A percentile compares a stretch with the other conserved stretches of the same genome.
Conservation (phyloP, 2,888 invertebrate genomes). For the Eudemis profundana region DNA sequence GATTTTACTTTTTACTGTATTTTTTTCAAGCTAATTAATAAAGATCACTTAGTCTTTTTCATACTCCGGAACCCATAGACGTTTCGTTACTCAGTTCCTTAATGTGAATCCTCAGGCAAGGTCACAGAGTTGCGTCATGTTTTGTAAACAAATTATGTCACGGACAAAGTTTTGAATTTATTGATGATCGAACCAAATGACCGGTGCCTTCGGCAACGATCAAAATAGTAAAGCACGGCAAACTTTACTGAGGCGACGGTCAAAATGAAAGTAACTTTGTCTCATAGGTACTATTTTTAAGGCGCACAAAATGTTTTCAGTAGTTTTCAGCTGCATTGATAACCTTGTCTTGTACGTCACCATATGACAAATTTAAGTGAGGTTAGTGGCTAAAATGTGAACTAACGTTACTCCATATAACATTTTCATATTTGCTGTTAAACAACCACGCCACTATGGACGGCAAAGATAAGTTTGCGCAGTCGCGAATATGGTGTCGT, state of each 20-base stretch:
- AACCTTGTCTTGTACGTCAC: no score
- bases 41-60: background rate
- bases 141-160: constrained; percentile 37
- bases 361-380: no score
- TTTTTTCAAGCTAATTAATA: no score
- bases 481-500: background rate
- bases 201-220: constrained; percentile 18
- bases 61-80: constrained; percentile 7
- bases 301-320: no score
- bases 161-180: constrained; percentile 27
- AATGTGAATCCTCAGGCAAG: constrained; percentile 30
- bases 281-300: no score
- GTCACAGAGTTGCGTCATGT: constrained; percentile 24
- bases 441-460: background rate
- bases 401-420: no score
- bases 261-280: background rate
- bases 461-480: background rate
- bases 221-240: background rate
- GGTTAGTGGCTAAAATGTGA: no score
- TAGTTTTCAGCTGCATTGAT: no score
- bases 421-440: no score
- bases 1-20: background rate
- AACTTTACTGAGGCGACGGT: background rate
- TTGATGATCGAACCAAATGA: constrained; percentile 27
- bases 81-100: constrained; percentile 9